phyloP scores from a whole-genome alignment of 2,888 invertebrate genomes.

The Lagria hirta region DNA sequence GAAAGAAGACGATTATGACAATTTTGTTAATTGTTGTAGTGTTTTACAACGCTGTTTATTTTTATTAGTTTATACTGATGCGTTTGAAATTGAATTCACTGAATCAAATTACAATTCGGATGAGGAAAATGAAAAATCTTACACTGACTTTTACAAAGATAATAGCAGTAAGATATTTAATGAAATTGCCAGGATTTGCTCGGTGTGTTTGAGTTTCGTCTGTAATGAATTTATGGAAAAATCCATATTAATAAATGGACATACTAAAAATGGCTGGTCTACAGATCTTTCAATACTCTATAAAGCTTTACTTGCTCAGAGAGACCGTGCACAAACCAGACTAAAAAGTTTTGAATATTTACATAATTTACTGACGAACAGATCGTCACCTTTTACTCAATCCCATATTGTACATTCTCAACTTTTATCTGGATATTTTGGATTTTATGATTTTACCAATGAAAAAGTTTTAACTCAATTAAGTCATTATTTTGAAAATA shows the following conservation, averaged over 20 bases:
- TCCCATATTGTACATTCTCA: slow-evolving; percentile 56
- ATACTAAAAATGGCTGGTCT: slow-evolving; percentile 47
- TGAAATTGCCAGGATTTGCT: slow-evolving; percentile 43
- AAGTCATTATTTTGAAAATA: slow-evolving; percentile 61
- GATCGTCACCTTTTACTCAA: slow-evolving; percentile 42
- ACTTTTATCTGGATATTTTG: slow-evolving; percentile 59
- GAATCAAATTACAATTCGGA: slow-evolving; percentile 34
- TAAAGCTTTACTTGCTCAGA: slow-evolving; percentile 47
- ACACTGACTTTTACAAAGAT: slow-evolving; percentile 48
- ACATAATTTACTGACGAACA: slow-evolving; percentile 42
- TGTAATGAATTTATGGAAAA: slow-evolving; percentile 48
- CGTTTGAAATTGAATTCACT: slow-evolving; percentile 37
- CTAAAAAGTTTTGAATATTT: slow-evolving; percentile 49
- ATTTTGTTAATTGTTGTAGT: slow-evolving; percentile 53
- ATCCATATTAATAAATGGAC: slow-evolving; percentile 34
- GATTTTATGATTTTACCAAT: slow-evolving; percentile 51
- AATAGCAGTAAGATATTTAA: slow-evolving; percentile 28
- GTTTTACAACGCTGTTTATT: slow-evolving; percentile 57
- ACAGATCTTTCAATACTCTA: slow-evolving; percentile 46
- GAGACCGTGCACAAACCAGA: slow-evolving; percentile 44
- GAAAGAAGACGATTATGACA: slow-evolving; percentile 24
- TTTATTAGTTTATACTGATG: slow-evolving; percentile 56
- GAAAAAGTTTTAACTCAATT: slow-evolving; percentile 53
- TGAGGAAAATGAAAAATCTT: slow-evolving; percentile 46
- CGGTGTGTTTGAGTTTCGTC: slow-evolving; percentile 46